Evolutionary conservation across 1,140 invertebrate genomes (phyloP).

Genomic region (Drosophila teissieri): DNA sequence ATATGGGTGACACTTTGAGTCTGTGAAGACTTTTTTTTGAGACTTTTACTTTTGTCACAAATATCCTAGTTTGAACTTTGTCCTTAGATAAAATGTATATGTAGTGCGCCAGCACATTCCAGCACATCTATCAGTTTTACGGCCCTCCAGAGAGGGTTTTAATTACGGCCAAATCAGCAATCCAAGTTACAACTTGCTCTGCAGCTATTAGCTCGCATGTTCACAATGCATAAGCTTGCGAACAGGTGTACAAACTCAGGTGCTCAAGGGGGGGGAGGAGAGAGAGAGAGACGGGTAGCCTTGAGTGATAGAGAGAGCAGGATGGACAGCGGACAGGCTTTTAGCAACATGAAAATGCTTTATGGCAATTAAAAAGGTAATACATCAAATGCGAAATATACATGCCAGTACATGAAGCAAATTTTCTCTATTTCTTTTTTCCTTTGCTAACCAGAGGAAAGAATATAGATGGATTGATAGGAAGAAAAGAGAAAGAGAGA

Average conservation of each 20-base stretch:
- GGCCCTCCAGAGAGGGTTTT: constrained; percentile 58
- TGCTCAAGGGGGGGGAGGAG: neutral
- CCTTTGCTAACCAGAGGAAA: constrained; percentile 22
- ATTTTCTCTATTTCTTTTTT: constrained; percentile 19
- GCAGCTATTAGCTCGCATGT: constrained; percentile 68
- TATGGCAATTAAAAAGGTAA: constrained; percentile 79
- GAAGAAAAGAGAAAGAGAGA: constrained; percentile 7
- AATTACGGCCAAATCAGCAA: constrained; percentile 50
- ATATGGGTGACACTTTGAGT: too few relatives aligned
- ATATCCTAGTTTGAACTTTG: too few relatives aligned
- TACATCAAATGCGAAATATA: constrained; percentile 69
- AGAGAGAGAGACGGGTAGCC: constrained; percentile 1
- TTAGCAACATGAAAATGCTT: constrained; percentile 78
- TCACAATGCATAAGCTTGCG: constrained; percentile 68
- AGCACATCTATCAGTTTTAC: constrained; percentile 13
- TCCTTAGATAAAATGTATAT: too few relatives aligned
- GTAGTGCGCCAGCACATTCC: too few relatives aligned
- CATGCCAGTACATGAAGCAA: constrained; percentile 27
- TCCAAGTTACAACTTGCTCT: constrained; percentile 37
- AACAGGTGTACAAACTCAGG: constrained; percentile 34
- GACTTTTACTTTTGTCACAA: too few relatives aligned
- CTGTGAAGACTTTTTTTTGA: too few relatives aligned
- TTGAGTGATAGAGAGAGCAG: neutral
- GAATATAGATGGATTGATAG: constrained; percentile 8
- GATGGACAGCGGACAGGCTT: constrained; percentile 47